These are phyloP conservation scores for Chamaetylas fuelleborni DNA, from an alignment of 2,113 vertebrate genomes.

Conservation along the genomic window DNA sequence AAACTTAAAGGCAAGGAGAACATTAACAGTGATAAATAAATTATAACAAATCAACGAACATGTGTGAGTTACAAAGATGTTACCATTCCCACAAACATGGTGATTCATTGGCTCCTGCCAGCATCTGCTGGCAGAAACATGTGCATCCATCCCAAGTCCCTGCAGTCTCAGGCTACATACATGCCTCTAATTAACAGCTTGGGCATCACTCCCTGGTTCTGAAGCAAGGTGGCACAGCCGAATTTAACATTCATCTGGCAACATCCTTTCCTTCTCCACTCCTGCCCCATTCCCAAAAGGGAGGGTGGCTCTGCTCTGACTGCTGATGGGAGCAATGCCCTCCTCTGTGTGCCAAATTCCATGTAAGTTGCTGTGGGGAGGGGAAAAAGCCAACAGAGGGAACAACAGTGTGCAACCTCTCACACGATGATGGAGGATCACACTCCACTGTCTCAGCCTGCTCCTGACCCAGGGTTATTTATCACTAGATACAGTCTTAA, in stretches of 20 bases:
- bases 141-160: neutral
- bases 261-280: neutral
- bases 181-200: neutral
- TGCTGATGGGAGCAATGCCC: fast-evolving
- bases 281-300: neutral
- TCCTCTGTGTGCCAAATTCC: neutral
- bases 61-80: neutral
- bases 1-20: neutral
- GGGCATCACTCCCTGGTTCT: neutral
- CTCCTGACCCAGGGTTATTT: neutral
- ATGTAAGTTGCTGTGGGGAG: neutral
- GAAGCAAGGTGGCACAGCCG: neutral
- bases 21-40: neutral
- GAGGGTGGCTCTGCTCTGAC: neutral
- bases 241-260: neutral
- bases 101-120: neutral
- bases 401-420: neutral
- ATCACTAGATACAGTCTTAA: neutral
- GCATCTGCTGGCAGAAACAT: neutral
- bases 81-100: neutral
- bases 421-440: fast-evolving
- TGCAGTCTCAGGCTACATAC: neutral
- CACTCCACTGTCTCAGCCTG: neutral
- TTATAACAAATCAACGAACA: neutral
- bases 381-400: fast-evolving